These are phyloP conservation scores for Smittia sp. DNA, from an alignment of 2,888 invertebrate species.

Conservation along the genomic window DNA sequence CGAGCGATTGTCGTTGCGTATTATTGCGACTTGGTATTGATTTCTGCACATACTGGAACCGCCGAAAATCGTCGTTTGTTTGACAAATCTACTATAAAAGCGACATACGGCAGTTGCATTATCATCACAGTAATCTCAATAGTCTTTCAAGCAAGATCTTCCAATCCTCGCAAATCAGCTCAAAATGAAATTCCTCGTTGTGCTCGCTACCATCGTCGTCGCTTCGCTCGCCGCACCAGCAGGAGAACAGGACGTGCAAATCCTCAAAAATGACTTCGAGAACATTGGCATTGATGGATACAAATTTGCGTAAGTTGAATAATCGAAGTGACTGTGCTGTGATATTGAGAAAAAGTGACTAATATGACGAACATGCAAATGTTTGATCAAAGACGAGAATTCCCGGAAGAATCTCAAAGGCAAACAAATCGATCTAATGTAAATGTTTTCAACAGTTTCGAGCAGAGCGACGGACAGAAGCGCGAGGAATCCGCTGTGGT, in stretches of 20 bases:
- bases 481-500: slow-evolving; percentile 57
- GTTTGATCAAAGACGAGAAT: no score
- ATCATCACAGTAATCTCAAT: slow-evolving; percentile 32
- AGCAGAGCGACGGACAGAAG: slow-evolving; percentile 57
- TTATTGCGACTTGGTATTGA: slow-evolving; percentile 17
- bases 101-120: slow-evolving; percentile 22
- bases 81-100: slow-evolving; percentile 28
- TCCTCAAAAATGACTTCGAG: slow-evolving; percentile 49
- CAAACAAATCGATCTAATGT: slow-evolving; percentile 2
- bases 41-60: slow-evolving; percentile 22
- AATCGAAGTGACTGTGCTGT: neutral
- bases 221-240: slow-evolving; percentile 48
- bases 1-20: neutral
- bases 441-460: slow-evolving; percentile 50
- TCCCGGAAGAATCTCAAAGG: neutral
- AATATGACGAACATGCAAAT: no score
- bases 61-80: slow-evolving; percentile 13
- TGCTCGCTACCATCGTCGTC: slow-evolving; percentile 48
- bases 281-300: slow-evolving; percentile 58
- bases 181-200: slow-evolving; percentile 50
- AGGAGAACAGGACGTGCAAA: slow-evolving; percentile 43
- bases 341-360: slow-evolving; percentile 10
- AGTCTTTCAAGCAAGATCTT: slow-evolving; percentile 28
- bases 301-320: slow-evolving; percentile 54
- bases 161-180: slow-evolving; percentile 43